Conservation (phyloP, 2,888 invertebrate species). For the Alcis repandata region DNA sequence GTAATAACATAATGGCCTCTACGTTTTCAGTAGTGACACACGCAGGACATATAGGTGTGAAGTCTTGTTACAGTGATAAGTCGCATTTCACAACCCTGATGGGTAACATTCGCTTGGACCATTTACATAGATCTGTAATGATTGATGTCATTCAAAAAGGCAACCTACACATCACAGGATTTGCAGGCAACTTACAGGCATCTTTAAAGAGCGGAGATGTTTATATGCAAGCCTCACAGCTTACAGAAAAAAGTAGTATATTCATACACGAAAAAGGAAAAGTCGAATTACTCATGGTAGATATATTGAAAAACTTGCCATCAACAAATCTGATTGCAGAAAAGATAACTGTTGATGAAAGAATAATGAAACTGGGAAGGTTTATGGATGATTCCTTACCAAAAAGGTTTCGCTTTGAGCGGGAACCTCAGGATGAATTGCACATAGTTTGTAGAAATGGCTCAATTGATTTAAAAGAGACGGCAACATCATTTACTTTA, state of each 20-base stretch:
- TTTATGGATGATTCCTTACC: constrained; percentile 83
- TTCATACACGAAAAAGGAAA: constrained; percentile 84
- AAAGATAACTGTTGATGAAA: constrained; percentile 80
- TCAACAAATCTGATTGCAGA: constrained; percentile 82
- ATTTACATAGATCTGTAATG: constrained; percentile 74
- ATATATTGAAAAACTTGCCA: constrained; percentile 77
- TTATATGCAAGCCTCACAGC: constrained; percentile 76
- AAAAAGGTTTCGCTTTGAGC: constrained; percentile 78
- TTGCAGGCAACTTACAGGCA: constrained; percentile 78
- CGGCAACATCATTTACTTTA: constrained; percentile 69
- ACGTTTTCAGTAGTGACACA: constrained; percentile 72
- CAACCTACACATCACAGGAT: constrained; percentile 78
- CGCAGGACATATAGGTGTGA: constrained; percentile 75
- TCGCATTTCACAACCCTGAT: constrained; percentile 81
- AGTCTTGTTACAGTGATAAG: constrained; percentile 81
- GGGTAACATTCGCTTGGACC: constrained; percentile 76
- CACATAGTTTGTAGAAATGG: constrained; percentile 85
- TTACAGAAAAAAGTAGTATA: constrained; percentile 80
- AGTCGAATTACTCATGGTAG: constrained; percentile 77
- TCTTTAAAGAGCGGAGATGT: constrained; percentile 82
- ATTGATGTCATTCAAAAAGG: constrained; percentile 83
- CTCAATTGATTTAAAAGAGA: constrained; percentile 79
- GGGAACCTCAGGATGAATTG: constrained; percentile 76
- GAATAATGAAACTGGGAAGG: constrained; percentile 77
- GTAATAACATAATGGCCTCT: constrained; percentile 80